Base-by-base conservation (phyloP, 2,113 vertebrate genomes). In the Ochotona curzoniae region DNA sequence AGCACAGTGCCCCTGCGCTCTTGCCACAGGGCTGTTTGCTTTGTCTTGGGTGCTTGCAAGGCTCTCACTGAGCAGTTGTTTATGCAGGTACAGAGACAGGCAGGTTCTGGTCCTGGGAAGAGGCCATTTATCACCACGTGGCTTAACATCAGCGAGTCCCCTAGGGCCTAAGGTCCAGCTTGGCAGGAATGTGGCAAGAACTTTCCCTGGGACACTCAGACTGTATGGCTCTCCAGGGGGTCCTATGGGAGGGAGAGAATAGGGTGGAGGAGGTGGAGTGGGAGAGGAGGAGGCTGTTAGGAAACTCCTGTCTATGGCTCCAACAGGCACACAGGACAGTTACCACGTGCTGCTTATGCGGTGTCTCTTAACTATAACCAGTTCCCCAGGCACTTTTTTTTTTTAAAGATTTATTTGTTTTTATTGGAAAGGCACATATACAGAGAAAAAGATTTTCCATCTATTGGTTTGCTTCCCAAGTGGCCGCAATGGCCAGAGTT, bases 231-330 rank as follows among this genome's bases (percentile, higher is more conserved):
- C 9, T 82, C 81, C 20, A 21, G 23, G 13, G 15, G 35, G 38
- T 85, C 60, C 38, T 49, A 25, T 25, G 69, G 75, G 70, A 85
- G 81, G 54, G 63, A 32, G 4, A 60, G 64, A 63, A 69, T 12
- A 21, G 35, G 30, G 20, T 26, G 28, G 26, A 80, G 54, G 71
- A 61, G 71, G n/a, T 4, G 30, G 61, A 15, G 13, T 1, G 7
- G 60, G 49, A n/a, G 15, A 64, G 57, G 32, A 57, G 9, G 38
- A 81, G 64, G 14, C 28, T 89, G 28, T 83, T 92, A 70, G 84
- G 89, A 87, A 94, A 82, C 51, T 76, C 44, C 21, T 87, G 6
- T 87, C 91, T 88, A 8, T 76, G 84, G 84, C 76, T 63, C 2
- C 44, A 79, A 54, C 51, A 81, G 61, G 83, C 14, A 74, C 85